Evolutionary conservation across 1,140 invertebrate species (phyloP), one percentile per base, ranked within the genome.

Genomic region (Charaxes varanes): DNA sequence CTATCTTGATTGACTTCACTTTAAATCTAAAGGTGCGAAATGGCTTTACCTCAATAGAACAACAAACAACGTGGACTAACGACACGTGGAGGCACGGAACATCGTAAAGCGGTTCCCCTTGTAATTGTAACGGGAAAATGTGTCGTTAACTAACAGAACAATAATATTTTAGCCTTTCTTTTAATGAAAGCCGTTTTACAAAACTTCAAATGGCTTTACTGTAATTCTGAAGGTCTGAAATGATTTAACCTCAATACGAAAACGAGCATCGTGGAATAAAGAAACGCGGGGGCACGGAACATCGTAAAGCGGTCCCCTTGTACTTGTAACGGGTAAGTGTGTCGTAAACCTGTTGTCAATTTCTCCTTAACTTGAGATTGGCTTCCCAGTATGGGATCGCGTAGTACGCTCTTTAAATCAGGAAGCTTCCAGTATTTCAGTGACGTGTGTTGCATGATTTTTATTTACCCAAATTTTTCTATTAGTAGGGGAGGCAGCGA

Each of bases 281-380:
- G 36, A 53, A 34, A 17, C 37, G 21, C 3, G n/a, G 15, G 13
- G 24, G 13, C 27, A 5, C 28, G 23, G 13, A n/a, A 6, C 37
- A 18, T 50, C 53, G 46, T 68, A 72, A 72, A 64, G 19, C 31
- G 28, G 26, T 19, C 35, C 61, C 59, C 66, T 49, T 51, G 56
- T 65, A 60, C 60, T 58, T 61, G 61, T 56, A 61, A 56, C 37
- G 43, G 46, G 27, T 19, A 62, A 68, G 58, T 55, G 41, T 49
- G 13, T 58, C 58, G 38, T 74, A 70, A 74, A 73, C 53, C 37
- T 54, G 54, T 59, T 51, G 57, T 63, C 62, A 61, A 65, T 64
- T 57, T 48, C 58, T 59, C 50, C 57, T 56, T 63, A 70, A 65
- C 62, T 37, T 32, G 24, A 33, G 41, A 43, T 43, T 43, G 32